These are phyloP conservation scores for Ardeotis arabs DNA, from an alignment of 2,113 vertebrate genomes.

Conservation along the genomic window DNA sequence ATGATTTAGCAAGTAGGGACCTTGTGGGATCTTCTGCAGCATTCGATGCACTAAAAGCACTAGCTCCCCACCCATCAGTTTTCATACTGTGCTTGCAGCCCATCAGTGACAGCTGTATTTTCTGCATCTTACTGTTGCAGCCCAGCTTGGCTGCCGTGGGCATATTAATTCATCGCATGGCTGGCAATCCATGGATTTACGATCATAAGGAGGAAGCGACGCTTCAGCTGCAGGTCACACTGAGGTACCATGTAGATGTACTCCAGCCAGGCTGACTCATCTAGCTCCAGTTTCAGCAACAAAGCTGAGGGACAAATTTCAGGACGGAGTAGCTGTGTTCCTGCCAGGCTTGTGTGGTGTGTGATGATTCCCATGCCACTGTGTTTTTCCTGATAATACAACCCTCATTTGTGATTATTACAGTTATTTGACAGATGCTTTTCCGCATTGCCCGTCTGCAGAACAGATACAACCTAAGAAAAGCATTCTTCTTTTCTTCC, in stretches of 20 bases:
- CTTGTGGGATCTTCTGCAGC: neutral
- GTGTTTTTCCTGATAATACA: neutral
- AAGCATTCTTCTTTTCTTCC: neutral
- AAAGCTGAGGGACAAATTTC: neutral
- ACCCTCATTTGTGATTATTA: neutral
- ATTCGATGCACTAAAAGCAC: neutral
- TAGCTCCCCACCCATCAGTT: neutral
- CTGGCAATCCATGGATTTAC: neutral
- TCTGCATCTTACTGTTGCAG: neutral
- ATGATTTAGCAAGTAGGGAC: neutral
- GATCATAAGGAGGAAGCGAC: neutral
- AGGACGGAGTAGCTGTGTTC: neutral
- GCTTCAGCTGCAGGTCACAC: neutral
- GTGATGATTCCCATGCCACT: neutral
- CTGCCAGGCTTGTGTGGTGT: neutral
- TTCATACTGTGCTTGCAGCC: accelerated
- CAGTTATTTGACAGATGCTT: neutral
- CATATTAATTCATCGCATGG: neutral
- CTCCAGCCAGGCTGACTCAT: neutral
- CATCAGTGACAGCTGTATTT: too few relatives aligned
- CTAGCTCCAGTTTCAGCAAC: neutral
- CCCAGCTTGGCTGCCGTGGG: neutral
- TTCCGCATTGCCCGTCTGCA: neutral
- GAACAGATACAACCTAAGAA: neutral
- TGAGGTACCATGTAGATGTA: neutral